Conservation (phyloP, 2,888 invertebrate genomes). For the Nebria brevicollis region DNA sequence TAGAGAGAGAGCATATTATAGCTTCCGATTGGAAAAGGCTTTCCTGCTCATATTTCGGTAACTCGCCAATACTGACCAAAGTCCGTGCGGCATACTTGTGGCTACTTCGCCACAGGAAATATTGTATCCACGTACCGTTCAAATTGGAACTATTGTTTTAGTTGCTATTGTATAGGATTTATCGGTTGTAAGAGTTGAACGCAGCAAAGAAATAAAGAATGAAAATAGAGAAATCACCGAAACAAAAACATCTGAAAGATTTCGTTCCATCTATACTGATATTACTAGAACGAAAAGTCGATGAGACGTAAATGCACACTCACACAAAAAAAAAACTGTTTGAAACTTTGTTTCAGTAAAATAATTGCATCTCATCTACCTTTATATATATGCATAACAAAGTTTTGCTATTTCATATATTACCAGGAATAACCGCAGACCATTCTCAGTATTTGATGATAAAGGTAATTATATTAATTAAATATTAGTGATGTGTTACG, state of each 20-base stretch:
- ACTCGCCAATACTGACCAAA: conserved; percentile 15
- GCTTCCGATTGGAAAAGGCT: conserved; percentile 14
- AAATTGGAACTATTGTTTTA: conserved; percentile 47
- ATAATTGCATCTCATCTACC: not conserved
- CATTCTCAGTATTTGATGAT: too few species aligned
- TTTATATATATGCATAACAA: not conserved
- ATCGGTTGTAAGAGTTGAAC: conserved; percentile 36
- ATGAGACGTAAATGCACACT: conserved; percentile 27
- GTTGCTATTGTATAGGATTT: conserved; percentile 45
- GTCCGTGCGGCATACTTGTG: conserved; percentile 34
- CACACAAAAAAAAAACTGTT: not conserved
- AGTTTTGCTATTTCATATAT: too few species aligned
- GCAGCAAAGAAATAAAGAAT: conserved; percentile 21
- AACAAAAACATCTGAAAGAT: conserved; percentile 41
- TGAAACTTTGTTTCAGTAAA: not conserved
- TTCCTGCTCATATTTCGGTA: conserved; percentile 6
- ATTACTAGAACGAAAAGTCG: conserved; percentile 26
- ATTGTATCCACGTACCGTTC: conserved; percentile 41
- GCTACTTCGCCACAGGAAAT: conserved; percentile 28
- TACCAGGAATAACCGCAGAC: too few species aligned
- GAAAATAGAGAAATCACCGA: conserved; percentile 22
- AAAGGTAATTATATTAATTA: too few species aligned
- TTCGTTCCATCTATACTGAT: conserved; percentile 22
- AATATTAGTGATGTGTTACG: too few species aligned
- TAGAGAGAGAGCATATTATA: conserved; percentile 15